Evolutionary conservation across 2,888 invertebrate genomes (phyloP), one percentile per base, ranked within the genome.

Genomic region (Pristionchus exspectatus): DNA sequence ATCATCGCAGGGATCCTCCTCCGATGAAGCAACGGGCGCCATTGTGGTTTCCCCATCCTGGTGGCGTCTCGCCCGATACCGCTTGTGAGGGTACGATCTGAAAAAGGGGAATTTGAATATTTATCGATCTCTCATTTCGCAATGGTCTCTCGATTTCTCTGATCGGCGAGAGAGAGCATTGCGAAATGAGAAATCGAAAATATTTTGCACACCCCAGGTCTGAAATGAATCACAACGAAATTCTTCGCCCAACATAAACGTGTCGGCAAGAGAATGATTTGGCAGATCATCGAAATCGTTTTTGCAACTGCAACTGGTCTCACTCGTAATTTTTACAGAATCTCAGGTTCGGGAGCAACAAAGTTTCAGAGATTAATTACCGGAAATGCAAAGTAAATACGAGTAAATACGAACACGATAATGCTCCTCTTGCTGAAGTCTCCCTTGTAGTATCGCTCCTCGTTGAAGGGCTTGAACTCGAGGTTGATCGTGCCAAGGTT

Each of bases 381-480:
- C n/a, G n/a, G n/a, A n/a, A n/a, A n/a, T n/a, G n/a, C n/a, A n/a
- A n/a, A n/a, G 50, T 50, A 27, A 18, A 83, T 9, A 83, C 14
- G 24, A 27, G 24, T 21, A 83, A 44, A 50, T 50, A 74, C 74
- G 50, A 16, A 81, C 44, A 21, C 18, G 21, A 81, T 81, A 12
- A 77, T 24, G 44, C 44, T n/a, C 14, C 87, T 16, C 44, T 74
- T 88, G 12, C 33, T 33, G 24, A 38, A 10, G 56, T 74, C 87
- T 33, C 87, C 87, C 33, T 88, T 66, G 24, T 33, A 56, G 56
- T 74, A 88, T 83, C 89, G 21, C 33, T 83, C 89, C 66, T 89
- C 89, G 50, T 89, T 89, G 89, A 56, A 89, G 10, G 89, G 89
- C 18, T 83, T 83, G 44, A 89, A 33, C 66, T 89, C 89, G 59